These are phyloP conservation scores for Nephrocerus scutellatus DNA, from an alignment of 2,888 invertebrate genomes.

Conservation along the genomic window DNA sequence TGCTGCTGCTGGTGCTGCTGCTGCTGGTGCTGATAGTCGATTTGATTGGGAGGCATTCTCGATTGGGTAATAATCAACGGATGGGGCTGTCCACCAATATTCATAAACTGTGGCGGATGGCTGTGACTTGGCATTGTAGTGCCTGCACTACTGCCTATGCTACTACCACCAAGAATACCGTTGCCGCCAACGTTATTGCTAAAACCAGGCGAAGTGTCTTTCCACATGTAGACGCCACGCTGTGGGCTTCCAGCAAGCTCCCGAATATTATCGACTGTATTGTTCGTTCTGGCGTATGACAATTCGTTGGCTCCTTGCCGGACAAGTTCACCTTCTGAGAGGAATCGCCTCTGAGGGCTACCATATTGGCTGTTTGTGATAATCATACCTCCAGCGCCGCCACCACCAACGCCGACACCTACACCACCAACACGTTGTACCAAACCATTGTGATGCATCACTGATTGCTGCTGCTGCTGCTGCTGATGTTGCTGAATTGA, in stretches of 20 bases:
- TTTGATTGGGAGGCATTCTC: constrained; percentile 30
- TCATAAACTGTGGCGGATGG: constrained; percentile 21
- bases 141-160: constrained; percentile 42
- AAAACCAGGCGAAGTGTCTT: constrained; percentile 65
- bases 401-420: no score
- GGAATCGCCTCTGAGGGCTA: constrained; percentile 69
- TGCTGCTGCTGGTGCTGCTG: constrained; percentile 35
- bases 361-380: constrained; percentile 44
- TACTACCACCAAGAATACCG: constrained; percentile 22
- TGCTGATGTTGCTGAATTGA: constrained; percentile 45
- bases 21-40: constrained; percentile 41
- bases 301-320: constrained; percentile 57
- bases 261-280: constrained; percentile 78
- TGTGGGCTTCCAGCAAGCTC: constrained; percentile 84
- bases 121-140: constrained; percentile 38
- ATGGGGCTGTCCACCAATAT: constrained; percentile 28
- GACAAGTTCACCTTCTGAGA: constrained; percentile 75
- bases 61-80: constrained; percentile 42
- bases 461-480: constrained; percentile 36
- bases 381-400: constrained; percentile 21
- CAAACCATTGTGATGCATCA: constrained; percentile 37
- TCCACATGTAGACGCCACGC: constrained; percentile 73
- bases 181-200: constrained; percentile 26
- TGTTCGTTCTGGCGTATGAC: constrained; percentile 62
- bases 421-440: no score